Conservation (phyloP, 2,113 vertebrate species). For the Orthochromis indermauri region DNA sequence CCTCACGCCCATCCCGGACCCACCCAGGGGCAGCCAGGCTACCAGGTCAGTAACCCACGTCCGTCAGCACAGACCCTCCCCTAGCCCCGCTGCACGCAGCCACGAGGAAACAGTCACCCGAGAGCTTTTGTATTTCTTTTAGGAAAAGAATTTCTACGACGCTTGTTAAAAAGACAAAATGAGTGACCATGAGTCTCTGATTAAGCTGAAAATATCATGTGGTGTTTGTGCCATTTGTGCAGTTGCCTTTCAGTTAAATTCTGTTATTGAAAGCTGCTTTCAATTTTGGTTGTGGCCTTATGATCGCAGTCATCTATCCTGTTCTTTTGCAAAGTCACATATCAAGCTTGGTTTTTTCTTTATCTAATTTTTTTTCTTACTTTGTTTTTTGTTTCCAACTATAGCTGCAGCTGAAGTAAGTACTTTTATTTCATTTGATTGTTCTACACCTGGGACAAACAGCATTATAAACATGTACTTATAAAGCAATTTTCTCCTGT, state of each 20-base stretch:
- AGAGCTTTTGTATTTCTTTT: not conserved
- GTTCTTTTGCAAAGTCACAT: not conserved
- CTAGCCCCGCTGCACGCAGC: too few species aligned
- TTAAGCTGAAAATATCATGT: not conserved
- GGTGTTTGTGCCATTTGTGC: not conserved
- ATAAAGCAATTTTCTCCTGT: not conserved
- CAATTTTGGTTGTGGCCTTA: not conserved
- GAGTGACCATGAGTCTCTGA: not conserved
- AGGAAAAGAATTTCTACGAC: not conserved
- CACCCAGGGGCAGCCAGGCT: too few species aligned
- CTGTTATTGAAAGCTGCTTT: not conserved
- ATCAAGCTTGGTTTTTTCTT: not conserved
- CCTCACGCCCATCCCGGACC: too few species aligned
- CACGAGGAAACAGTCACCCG: too few species aligned
- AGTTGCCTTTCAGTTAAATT: not conserved
- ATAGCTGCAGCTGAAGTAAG: not conserved
- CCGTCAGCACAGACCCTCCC: too few species aligned
- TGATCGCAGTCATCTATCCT: not conserved
- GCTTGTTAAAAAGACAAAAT: constrained; percentile 7
- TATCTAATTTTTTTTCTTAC: not conserved
- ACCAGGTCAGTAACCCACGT: too few species aligned
- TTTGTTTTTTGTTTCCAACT: not conserved
- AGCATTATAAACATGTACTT: not conserved
- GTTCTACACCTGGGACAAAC: not conserved
- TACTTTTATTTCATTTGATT: not conserved